phyloP scores from a whole-genome alignment of 2,888 invertebrate genomes.

The Orchesella flavescens region DNA sequence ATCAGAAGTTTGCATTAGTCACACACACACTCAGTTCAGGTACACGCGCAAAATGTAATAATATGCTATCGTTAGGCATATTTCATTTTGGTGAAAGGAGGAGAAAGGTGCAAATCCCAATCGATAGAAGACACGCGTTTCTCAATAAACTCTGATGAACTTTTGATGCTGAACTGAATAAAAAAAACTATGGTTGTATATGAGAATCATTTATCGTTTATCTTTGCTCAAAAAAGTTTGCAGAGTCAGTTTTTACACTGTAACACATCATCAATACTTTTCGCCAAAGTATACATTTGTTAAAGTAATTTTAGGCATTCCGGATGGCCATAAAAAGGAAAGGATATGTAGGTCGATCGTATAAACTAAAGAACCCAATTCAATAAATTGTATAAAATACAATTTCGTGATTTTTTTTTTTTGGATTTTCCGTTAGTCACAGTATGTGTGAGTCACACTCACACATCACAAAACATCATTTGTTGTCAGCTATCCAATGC shows the following conservation, averaged over 20 bases:
- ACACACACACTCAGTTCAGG: background rate
- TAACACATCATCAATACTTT: background rate
- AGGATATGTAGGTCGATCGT: background rate
- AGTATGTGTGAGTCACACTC: too few relatives aligned
- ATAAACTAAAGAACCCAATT: background rate
- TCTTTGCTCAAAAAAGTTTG: background rate
- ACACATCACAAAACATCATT: too few relatives aligned
- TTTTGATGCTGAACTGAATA: slow-evolving; percentile 37
- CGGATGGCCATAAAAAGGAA: background rate
- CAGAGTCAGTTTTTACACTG: background rate
- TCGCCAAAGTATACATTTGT: background rate
- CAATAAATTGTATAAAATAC: slow-evolving; percentile 18
- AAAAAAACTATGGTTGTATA: background rate
- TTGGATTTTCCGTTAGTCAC: background rate
- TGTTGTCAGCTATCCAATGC: too few relatives aligned
- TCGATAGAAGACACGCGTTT: slow-evolving; percentile 67
- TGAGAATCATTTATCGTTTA: background rate
- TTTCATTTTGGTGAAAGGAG: slow-evolving; percentile 48
- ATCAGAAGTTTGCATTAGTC: background rate
- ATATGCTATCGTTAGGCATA: background rate
- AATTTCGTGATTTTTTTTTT: background rate
- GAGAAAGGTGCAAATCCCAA: slow-evolving; percentile 65
- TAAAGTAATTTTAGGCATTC: background rate
- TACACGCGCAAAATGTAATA: background rate
- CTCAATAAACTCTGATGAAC: slow-evolving; percentile 64